Evolutionary conservation across 2,113 vertebrate genomes (phyloP), one percentile per base, ranked within the genome.

Genomic region (Sprattus sprattus): DNA sequence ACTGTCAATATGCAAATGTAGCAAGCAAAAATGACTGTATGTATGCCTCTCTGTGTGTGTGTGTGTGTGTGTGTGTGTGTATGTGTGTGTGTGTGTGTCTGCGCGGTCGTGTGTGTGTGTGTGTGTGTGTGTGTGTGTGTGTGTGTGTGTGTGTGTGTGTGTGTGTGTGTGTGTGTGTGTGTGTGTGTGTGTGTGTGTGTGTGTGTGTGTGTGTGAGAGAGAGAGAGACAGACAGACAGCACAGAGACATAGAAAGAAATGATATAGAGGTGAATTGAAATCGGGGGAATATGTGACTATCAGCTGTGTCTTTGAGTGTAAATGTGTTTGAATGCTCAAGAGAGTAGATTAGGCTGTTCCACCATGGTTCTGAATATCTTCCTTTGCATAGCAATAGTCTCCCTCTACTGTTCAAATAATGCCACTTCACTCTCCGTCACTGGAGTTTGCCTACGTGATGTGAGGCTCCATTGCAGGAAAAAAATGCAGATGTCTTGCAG

Each of bases 381-480:
- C 89, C 89, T 90, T 91, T 91, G 87, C 89, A 89, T 93, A 92
- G 93, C 90, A 87, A 87, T 89, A 89, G 92, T 92, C 94, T 92
- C 94, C 95, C 94, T 93, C 95, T 94, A 89, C 93, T 95, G 95
- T 92, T 92, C 89, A 94, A 89, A 90, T 81, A 0, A n/a, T 87
- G 92, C 91, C 45, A 93, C 86, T 95, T 90, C 93, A 85, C 86
- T 87, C 88, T 28, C 52, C 39, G 13, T 46, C 6, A 82, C 22
- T 47, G 7, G 67, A 18, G 9, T 45, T 78, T 45, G 71, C 13
- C 46, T 50, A 81, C 57, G 67, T 84, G 67, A 28, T 83, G 15
- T 78, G 71, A 78, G 71, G 28, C 28, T 78, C 3, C 39, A 3
- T 32, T 78, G 25, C 32, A 39, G 25, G 71, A 32, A 78, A 78